phyloP scores from a whole-genome alignment of 2,797 vertebrate species.

The Megaceryle alcyon region DNA sequence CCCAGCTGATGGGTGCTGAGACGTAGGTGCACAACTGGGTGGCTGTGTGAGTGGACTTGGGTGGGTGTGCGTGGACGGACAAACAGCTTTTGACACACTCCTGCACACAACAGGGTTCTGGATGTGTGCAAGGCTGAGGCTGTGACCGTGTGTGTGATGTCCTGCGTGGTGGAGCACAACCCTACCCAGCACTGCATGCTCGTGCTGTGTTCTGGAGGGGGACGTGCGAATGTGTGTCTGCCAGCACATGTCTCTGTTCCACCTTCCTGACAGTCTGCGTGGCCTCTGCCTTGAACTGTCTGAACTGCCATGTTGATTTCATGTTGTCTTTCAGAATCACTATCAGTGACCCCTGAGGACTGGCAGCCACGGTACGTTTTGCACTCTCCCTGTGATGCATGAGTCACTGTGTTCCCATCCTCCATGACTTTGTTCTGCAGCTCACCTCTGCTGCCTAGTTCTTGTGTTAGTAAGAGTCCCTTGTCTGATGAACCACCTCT shows the following conservation, averaged over 20 bases:
- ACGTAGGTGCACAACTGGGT: not conserved
- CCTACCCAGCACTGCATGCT: not conserved
- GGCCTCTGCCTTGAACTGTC: constrained; percentile 73
- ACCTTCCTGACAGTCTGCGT: constrained; percentile 56
- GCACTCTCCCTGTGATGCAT: constrained; percentile 81
- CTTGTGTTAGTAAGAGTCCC: constrained; percentile 56
- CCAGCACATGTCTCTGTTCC: constrained; percentile 17
- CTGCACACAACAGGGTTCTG: not conserved
- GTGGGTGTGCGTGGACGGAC: not conserved
- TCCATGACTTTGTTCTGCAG: constrained; percentile 58
- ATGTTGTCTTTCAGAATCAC: constrained; percentile 98
- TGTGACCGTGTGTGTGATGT: not conserved
- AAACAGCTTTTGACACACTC: fast-evolving
- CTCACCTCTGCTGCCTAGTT: constrained; percentile 66
- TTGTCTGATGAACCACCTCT: constrained; percentile 56
- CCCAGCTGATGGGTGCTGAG: not conserved
- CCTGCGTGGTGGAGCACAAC: not conserved
- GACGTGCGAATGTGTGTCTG: constrained; percentile 5
- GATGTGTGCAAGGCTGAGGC: not conserved
- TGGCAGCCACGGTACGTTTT: constrained; percentile 91
- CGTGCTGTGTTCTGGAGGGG: not conserved
- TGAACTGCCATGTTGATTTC: constrained; percentile 88
- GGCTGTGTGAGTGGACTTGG: not conserved
- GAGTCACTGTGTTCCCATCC: constrained; percentile 65
- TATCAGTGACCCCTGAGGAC: constrained; percentile 99